phyloP scores from a whole-genome alignment of 1,140 invertebrate genomes.

The Drosophila bocqueti region DNA sequence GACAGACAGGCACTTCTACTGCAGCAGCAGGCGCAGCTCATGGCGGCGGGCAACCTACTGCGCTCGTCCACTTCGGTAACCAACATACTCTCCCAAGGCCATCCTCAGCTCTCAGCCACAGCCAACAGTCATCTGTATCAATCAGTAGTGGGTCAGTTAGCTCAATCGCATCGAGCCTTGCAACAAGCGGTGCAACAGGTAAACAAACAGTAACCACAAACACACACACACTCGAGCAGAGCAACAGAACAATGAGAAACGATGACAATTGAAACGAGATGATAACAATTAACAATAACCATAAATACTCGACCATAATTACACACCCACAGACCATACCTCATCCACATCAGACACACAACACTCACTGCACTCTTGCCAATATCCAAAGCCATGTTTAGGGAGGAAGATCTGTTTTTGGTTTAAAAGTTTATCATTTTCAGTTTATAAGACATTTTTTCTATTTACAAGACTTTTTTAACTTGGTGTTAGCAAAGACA shows the following conservation, averaged over 20 bases:
- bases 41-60: conserved; percentile 84
- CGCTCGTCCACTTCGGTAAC: conserved; percentile 85
- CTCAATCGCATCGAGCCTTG: conserved; percentile 85
- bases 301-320: conserved; percentile 9
- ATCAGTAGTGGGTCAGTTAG: conserved; percentile 86
- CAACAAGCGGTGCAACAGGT: conserved; percentile 85
- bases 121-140: conserved; percentile 85
- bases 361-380: conserved; percentile 10
- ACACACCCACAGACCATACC: conserved; percentile 1
- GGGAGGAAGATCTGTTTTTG: background rate
- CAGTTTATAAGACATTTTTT: background rate
- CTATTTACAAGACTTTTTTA: background rate
- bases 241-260: conserved; percentile 23
- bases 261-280: conserved; percentile 15
- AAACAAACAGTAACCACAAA: conserved; percentile 64
- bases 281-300: conserved; percentile 35
- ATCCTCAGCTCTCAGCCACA: conserved; percentile 85
- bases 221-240: conserved; percentile 21
- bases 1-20: conserved; percentile 87
- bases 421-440: background rate
- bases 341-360: conserved; percentile 12
- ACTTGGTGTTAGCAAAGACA: accelerated
- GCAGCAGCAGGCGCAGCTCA: conserved; percentile 85
- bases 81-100: conserved; percentile 85
- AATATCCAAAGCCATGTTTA: background rate